Conservation (phyloP, 2,797 vertebrate genomes). For the Leptatherina wallacei region DNA sequence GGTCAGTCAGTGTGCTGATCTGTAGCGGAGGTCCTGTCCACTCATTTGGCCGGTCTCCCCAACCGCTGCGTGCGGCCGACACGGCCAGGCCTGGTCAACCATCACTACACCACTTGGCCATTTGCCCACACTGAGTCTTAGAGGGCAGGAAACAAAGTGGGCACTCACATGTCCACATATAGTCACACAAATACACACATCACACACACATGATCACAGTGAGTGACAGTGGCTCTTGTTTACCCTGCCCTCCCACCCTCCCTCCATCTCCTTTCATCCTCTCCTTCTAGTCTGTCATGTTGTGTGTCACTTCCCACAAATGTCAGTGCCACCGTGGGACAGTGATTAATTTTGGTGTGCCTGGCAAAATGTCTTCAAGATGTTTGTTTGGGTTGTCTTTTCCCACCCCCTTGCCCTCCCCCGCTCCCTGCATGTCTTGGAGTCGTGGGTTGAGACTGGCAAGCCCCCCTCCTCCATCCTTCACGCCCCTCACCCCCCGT, state of each 20-base stretch:
- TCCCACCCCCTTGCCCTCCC: slow-evolving; percentile 62
- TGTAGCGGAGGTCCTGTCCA: slow-evolving; percentile 80
- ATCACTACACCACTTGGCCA: slow-evolving; percentile 79
- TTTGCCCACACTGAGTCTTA: slow-evolving; percentile 73
- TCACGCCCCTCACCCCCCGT: slow-evolving; percentile 16
- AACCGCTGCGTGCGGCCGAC: slow-evolving; percentile 72
- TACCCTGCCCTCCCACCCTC: slow-evolving; percentile 65
- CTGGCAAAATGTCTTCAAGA: slow-evolving; percentile 84
- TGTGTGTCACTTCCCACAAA: slow-evolving; percentile 82
- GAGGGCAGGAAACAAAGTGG: slow-evolving; percentile 71
- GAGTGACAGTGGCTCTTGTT: slow-evolving; percentile 80
- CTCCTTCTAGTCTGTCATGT: slow-evolving; percentile 79
- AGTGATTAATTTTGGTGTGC: slow-evolving; percentile 85
- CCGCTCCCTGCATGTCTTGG: slow-evolving; percentile 50
- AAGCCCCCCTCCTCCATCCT: slow-evolving; percentile 21
- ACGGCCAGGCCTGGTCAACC: slow-evolving; percentile 76
- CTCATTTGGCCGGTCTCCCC: slow-evolving; percentile 79
- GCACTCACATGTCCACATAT: slow-evolving; percentile 62
- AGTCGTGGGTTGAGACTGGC: slow-evolving; percentile 71
- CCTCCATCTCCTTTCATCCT: slow-evolving; percentile 70
- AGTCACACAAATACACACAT: slow-evolving; percentile 54
- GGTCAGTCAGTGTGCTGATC: slow-evolving; percentile 81
- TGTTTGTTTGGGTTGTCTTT: slow-evolving; percentile 85
- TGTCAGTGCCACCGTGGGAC: slow-evolving; percentile 82
- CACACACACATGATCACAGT: slow-evolving; percentile 56